These are phyloP conservation scores for Caenorhabditis sp. DNA, from an alignment of 2,888 invertebrate genomes.

Conservation along the genomic window DNA sequence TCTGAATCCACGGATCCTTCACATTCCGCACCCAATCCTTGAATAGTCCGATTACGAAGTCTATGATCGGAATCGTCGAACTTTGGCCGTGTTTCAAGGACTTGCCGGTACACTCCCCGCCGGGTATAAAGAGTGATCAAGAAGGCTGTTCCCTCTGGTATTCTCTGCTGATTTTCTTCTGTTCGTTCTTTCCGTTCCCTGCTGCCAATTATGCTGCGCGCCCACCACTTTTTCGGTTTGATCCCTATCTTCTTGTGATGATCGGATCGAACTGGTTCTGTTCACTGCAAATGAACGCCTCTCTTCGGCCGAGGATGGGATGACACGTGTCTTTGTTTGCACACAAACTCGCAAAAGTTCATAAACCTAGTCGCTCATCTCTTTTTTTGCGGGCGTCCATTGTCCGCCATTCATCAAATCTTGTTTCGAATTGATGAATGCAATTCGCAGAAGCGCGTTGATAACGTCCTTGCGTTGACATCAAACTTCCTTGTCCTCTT, in stretches of 20 bases:
- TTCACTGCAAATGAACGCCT: slow-evolving; percentile 7
- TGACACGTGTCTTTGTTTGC: slow-evolving; percentile 16
- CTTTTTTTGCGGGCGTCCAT: slow-evolving; percentile 5
- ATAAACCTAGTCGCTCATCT: slow-evolving; percentile 16
- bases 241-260: slow-evolving; percentile 15
- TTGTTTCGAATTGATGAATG: slow-evolving; percentile 45
- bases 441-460: slow-evolving; percentile 37
- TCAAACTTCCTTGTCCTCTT: slow-evolving; percentile 2
- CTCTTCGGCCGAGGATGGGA: background rate
- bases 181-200: background rate
- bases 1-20: too few relatives aligned
- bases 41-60: slow-evolving; percentile 15
- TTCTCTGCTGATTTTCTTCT: slow-evolving; percentile 9
- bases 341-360: slow-evolving; percentile 28
- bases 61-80: slow-evolving; percentile 19
- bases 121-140: slow-evolving; percentile 14
- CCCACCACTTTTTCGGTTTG: slow-evolving; percentile 7
- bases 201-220: slow-evolving; percentile 24
- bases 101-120: slow-evolving; percentile 17
- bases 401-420: slow-evolving; percentile 41
- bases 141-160: background rate
- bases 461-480: background rate
- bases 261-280: slow-evolving; percentile 23
- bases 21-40: slow-evolving; percentile 8
- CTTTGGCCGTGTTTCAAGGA: slow-evolving; percentile 43